A percentile compares a stretch with the other conserved stretches of the same genome.
Conservation (phyloP, 2,888 invertebrate species). For the Oegoconia quadripuncta region DNA sequence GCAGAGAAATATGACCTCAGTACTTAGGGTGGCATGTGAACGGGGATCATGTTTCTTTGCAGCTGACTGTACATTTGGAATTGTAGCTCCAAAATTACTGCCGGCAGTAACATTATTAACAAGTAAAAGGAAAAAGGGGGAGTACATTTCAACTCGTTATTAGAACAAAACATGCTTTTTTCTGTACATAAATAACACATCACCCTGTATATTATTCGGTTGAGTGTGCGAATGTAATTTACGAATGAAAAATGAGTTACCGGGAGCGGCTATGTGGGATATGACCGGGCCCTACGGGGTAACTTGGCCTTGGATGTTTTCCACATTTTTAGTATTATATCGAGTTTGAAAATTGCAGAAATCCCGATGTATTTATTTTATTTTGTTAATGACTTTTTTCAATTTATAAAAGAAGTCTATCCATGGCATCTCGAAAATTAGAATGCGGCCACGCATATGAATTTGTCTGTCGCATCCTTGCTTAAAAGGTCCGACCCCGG, state of each 20-base stretch:
- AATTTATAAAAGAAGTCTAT: no score
- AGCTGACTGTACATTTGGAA: no score
- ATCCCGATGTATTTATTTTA: no score
- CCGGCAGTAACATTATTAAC: slow-evolving; percentile 6
- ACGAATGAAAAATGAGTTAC: slow-evolving; percentile 51
- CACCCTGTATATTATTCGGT: slow-evolving; percentile 34
- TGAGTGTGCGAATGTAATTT: slow-evolving; percentile 55
- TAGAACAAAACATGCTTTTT: slow-evolving; percentile 38
- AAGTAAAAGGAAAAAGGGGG: slow-evolving; percentile 14
- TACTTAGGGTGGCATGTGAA: no score
- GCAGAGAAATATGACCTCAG: no score
- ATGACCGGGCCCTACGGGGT: slow-evolving; percentile 2
- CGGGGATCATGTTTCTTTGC: no score
- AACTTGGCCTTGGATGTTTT: slow-evolving; percentile 10
- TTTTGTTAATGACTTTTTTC: no score
- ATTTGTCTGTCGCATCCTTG: no score
- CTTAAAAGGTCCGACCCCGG: no score
- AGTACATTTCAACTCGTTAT: slow-evolving; percentile 32
- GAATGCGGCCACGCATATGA: no score
- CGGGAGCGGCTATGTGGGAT: not conserved
- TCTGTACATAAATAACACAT: slow-evolving; percentile 48
- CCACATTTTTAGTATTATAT: not conserved
- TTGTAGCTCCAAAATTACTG: not conserved
- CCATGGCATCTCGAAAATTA: no score
- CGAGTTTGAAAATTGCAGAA: not conserved